These are phyloP conservation scores for Bombus confusus DNA, from an alignment of 1,140 invertebrate species.

Conservation along the genomic window DNA sequence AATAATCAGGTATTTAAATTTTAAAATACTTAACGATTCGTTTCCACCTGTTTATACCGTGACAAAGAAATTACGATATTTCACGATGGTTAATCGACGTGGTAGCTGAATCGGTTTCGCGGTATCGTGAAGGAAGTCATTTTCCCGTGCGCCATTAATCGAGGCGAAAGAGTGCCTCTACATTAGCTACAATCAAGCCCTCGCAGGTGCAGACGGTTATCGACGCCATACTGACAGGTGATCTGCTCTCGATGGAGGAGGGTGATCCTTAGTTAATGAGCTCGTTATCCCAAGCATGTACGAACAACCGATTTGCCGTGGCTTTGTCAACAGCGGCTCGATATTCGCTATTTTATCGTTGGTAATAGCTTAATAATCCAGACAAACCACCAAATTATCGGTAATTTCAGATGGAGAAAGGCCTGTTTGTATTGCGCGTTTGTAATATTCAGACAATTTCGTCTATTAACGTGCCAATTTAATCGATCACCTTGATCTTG, in stretches of 20 bases:
- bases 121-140: slow-evolving; percentile 44
- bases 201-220: slow-evolving; percentile 58
- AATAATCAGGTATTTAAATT: background rate
- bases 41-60: background rate
- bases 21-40: background rate
- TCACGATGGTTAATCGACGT: slow-evolving; percentile 2
- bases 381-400: slow-evolving; percentile 1
- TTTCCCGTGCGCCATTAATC: slow-evolving; percentile 40
- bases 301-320: background rate
- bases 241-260: slow-evolving; percentile 60
- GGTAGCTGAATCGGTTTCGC: slow-evolving; percentile 7
- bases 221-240: slow-evolving; percentile 65
- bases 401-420: slow-evolving; percentile 9
- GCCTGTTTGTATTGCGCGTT: background rate
- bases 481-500: slow-evolving; percentile 1
- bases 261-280: slow-evolving; percentile 57
- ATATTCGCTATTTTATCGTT: background rate
- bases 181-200: slow-evolving; percentile 38
- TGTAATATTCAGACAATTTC: background rate
- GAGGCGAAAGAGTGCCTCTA: slow-evolving; percentile 16
- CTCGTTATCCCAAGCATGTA: slow-evolving; percentile 62
- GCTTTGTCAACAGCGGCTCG: slow-evolving; percentile 18
- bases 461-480: slow-evolving; percentile 19
- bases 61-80: slow-evolving; percentile 5
- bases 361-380: slow-evolving; percentile 28